Percentiles rank a stretch among this genome's conserved stretches.
Evolutionary conservation across 2,888 invertebrate species (phyloP).

Genomic region (Oxycera nigricornis): DNA sequence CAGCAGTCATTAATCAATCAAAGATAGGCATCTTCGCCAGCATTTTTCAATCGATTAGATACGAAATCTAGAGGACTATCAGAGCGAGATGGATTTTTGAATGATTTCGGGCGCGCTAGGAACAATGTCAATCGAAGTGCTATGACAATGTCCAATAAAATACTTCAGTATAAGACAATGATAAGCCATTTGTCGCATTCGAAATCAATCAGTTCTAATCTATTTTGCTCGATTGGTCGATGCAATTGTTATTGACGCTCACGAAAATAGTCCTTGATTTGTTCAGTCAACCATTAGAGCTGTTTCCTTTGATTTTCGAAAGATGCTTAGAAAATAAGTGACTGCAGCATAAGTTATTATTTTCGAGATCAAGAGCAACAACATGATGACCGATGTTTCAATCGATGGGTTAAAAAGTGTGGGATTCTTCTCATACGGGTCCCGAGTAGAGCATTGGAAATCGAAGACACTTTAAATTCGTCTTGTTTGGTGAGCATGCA

Average conservation of each 20-base stretch:
- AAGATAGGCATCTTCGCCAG: constrained; percentile 19
- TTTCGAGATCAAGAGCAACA: background rate
- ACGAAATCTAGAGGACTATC: constrained; percentile 4
- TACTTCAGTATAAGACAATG: background rate
- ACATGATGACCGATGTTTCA: background rate
- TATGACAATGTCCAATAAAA: background rate
- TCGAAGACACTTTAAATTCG: no score
- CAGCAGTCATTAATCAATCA: constrained; percentile 38
- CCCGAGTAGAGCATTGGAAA: no score
- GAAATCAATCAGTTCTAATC: constrained; percentile 3
- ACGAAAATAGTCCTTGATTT: background rate
- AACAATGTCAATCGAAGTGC: background rate
- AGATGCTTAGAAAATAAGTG: no score
- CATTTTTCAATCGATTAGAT: constrained; percentile 32
- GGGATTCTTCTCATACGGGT: background rate
- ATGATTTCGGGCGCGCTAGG: background rate
- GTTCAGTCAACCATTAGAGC: background rate
- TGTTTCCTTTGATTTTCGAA: background rate
- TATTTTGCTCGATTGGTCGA: background rate
- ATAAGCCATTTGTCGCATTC: background rate
- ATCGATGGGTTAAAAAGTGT: no score
- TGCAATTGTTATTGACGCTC: background rate
- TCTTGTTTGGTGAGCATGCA: no score
- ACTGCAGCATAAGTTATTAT: no score
- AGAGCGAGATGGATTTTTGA: background rate